Evolutionary conservation across 2,888 invertebrate genomes (phyloP), one percentile per base, ranked within the genome.

Genomic region (Chirona hameri): DNA sequence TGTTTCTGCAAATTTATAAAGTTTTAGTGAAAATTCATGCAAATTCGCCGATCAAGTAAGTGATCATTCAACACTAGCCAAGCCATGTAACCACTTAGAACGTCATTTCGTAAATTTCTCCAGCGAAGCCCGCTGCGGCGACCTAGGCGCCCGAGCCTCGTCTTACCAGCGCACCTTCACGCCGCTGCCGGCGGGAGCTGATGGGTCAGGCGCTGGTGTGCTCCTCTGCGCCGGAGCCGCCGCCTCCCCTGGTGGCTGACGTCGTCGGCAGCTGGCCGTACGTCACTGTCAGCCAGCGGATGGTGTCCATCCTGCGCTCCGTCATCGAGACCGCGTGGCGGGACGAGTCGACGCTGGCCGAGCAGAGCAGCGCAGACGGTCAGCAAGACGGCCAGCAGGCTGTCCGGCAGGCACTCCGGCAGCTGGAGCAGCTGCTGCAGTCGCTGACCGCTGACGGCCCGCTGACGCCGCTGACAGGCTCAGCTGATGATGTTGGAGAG

Each of bases 401-500:
- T 2, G 39, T 76, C 21, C 39, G 39, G 46, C 46, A 39, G 46
- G 46, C 39, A 9, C 46, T 18, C 21, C 39, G 46, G 9, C 39
- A 76, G 46, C 24, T 76, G 24, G 76, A 76, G 24, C 9, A 46
- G 21, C 76, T 76, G 21, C 21, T 46, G 39, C 21, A 46, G 21
- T 21, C 39, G 18, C 46, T 76, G 46, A 46, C 10, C 21, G 21
- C 39, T 10, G 39, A 76, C 76, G 18, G 46, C 10, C 18, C 10
- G 9, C 24, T 76, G 46, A 27, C 7, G 24, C 46, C 9, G 18
- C 46, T 76, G 7, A 76, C 76, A 3, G 76, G 76, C 9, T 3
- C 15, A 0, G 85, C 82, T 89, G 88, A 85, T 82, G 84, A 85
- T 46, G 81, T 83, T 0, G 81, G 72, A 46, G 24, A 65, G 27